Evolutionary conservation across 2,888 invertebrate species (phyloP), one percentile per base, ranked within the genome.

Genomic region (Thyatira batis): DNA sequence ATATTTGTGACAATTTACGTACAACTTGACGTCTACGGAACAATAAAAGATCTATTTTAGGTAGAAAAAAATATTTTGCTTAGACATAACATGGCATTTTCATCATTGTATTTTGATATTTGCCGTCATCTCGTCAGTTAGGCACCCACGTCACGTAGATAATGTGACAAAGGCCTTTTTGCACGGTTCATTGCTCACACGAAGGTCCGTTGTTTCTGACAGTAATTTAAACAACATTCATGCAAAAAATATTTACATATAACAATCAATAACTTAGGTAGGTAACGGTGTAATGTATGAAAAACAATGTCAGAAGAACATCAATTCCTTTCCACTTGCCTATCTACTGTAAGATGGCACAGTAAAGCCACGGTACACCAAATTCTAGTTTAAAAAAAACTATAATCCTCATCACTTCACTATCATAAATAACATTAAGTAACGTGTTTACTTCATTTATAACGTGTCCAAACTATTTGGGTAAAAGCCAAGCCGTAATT

Each of bases 161-260:
- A 30, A 43, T 45, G 45, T 45, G 50, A 55, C 52, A 52, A 55
- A 45, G 45, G 28, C 20, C 27, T 50, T 51, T 54, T 52, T 53
- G 65, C 59, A 64, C 67, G 76, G 78, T 79, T 79, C 81, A 80
- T 73, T 68, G 76, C 67, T 75, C 79, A 81, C 70, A 55, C 57
- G 57, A 63, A 68, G 69, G 68, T 61, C 67, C 63, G 65, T 73
- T 69, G 67, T 76, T 72, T 60, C 62, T 61, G 60, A 77, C 73
- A 69, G 63, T 75, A 80, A 80, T 79, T 73, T 62, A 69, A 72
- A 69, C 57, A 67, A 65, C 63, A 61, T 70, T 69, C 66, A 71
- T 69, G 63, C 68, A 60, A 64, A 72, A 67, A 63, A 60, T 54
- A 58, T 69, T 57, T 65, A 61, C 58, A 65, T 60, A 69, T 71